A percentile compares a stretch with the other conserved stretches of the same genome.
Conservation (phyloP, 64 coral and sea anemone genomes). For the Actinia tenebrosa region DNA sequence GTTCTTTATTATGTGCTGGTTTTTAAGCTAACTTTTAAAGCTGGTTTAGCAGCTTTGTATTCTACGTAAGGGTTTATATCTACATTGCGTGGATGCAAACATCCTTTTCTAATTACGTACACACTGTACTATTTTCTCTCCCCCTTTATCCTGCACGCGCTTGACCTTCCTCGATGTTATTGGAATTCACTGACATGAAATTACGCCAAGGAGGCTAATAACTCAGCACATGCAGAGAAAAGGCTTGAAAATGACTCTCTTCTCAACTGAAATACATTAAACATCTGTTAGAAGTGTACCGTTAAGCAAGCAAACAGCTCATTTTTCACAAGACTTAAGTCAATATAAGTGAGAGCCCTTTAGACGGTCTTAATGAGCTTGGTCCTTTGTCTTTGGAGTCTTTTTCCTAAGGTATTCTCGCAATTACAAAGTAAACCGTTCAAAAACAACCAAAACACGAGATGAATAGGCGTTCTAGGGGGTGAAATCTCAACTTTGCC, state of each 20-base stretch:
- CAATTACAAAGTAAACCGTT: background rate
- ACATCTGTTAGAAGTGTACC: background rate
- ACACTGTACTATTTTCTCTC: background rate
- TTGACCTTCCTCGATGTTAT: background rate
- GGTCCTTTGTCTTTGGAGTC: background rate
- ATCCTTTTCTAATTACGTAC: background rate
- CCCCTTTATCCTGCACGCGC: background rate
- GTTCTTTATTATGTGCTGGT: background rate
- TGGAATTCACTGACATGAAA: background rate
- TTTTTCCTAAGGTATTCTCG: background rate
- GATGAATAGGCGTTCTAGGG: conserved; percentile 6
- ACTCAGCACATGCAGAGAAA: background rate
- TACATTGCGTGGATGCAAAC: background rate
- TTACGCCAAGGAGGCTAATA: background rate
- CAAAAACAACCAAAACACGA: background rate
- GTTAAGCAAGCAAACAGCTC: background rate
- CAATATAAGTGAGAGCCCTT: background rate
- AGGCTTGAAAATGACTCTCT: background rate
- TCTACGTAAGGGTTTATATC: conserved; percentile 7
- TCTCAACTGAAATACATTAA: background rate
- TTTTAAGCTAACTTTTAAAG: background rate
- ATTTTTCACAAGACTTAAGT: background rate
- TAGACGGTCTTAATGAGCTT: background rate
- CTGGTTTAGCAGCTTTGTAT: background rate
- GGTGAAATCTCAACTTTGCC: conserved; percentile 10